phyloP scores from a whole-genome alignment of 2,113 vertebrate genomes.

The Bos taurus region DNA sequence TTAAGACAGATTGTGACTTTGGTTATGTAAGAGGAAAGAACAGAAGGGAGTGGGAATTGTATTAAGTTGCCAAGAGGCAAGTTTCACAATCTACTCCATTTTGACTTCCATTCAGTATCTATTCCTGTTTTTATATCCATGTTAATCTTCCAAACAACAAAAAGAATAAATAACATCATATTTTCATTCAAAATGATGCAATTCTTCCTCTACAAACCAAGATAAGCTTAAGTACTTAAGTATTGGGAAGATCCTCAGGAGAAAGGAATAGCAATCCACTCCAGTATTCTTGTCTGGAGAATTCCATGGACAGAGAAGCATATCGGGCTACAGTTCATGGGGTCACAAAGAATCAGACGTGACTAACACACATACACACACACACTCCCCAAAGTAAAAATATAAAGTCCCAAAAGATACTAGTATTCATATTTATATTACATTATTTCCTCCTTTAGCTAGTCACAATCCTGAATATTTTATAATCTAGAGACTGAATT shows the following conservation, averaged over 20 bases:
- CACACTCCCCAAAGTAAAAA: not conserved
- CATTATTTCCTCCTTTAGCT: not conserved
- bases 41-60: not conserved
- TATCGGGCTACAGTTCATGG: not conserved
- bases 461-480: not conserved
- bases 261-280: not conserved
- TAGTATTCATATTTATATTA: not conserved
- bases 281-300: not conserved
- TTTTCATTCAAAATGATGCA: not conserved
- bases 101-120: not conserved
- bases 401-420: not conserved
- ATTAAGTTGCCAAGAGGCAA: not conserved
- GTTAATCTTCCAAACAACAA: not conserved
- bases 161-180: not conserved
- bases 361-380: not conserved
- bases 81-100: not conserved
- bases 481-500: not conserved
- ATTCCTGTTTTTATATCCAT: not conserved
- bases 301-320: not conserved
- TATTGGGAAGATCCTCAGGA: not conserved
- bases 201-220: not conserved
- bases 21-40: not conserved
- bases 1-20: not conserved
- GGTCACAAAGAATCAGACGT: fast-evolving
- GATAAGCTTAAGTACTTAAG: not conserved